Evolutionary conservation across 2,888 invertebrate genomes (phyloP), one percentile per base, ranked within the genome.

Genomic region (Erebia ligea): DNA sequence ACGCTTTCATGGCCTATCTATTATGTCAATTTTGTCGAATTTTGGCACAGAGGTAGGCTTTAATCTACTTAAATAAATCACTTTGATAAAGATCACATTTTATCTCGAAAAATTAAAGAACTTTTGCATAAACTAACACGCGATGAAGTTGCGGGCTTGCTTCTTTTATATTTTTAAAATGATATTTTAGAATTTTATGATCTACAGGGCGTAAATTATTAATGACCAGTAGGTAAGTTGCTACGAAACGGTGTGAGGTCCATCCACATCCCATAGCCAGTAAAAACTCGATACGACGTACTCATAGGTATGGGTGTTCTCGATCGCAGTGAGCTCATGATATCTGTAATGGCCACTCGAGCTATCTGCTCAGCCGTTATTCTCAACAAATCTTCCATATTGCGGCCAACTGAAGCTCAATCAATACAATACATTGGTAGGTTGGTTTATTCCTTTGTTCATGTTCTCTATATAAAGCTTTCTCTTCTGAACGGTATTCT

Each of bases 271-370:
- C 73, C 67, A 65, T 73, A 67, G 69, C 67, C 59, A 76, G 80
- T 83, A 69, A 71, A 80, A 82, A 85, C 81, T 82, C 82, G 82
- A 85, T 82, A 84, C 85, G 82, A 85, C 50, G 67, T 59, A 58
- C 58, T 58, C 81, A 81, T 84, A 87, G 86, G 86, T 86, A 82
- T 82, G 81, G 84, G 83, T 84, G 83, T 85, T 83, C 84, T 82
- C 86, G 84, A 87, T 87, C 84, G 84, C 82, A 80, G 80, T 81
- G 78, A 84, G 85, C 87, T 86, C 87, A 84, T 87, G 87, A 88
- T 90, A 90, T 88, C 90, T 86, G 86, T 91, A 91, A 91, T 91
- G 90, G 91, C 90, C 89, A 91, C 90, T 90, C 86, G 88, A 89
- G 89, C 87, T 87, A 87, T 90, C 89, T 88, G 83, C 85, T 86